Evolutionary conservation across 2,888 invertebrate genomes (phyloP), one percentile per base, ranked within the genome.

Genomic region (Luperina nickerlii): DNA sequence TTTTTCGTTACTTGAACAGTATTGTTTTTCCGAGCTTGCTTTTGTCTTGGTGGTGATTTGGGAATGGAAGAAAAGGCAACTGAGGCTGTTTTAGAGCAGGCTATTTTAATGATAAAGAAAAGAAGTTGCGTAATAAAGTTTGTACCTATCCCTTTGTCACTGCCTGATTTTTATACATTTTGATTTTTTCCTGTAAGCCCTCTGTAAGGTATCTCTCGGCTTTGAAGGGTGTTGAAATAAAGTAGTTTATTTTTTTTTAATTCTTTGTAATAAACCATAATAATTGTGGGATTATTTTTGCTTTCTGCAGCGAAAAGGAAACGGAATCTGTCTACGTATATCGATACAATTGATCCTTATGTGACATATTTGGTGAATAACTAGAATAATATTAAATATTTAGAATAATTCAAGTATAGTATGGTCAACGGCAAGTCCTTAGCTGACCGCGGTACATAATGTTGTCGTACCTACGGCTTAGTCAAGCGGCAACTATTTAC

Each of bases 391-490:
- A 32, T 32, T 24, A 38, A 27, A 38, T 9, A 70, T 74, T 79
- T 60, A 81, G 73, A 81, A 83, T 85, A 86, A 32, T 24, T 84
- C 82, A 86, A 87, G 71, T 81, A 86, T 84, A 74, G 78, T 83
- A 79, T 86, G 78, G 78, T 82, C 79, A 84, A 66, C 78, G 78
- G 83, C 87, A 77, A 66, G 66, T 67, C 42, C 11, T 18, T 70
- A 69, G 24, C 60, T 62, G 13, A 75, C 60, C 38, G 62, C 27
- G 48, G 38, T 66, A 62, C 51, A 57, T 69, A 80, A 63, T 72
- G 63, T 82, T 38, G 62, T 71, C 75, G 54, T 71, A 70, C 63
- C 62, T 74, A 74, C 38, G 18, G 72, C 67, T 78, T 83, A 83
- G 74, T 80, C 78, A 80, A 32, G 38, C 63, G 51, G 78, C 51